These are phyloP conservation scores for Bicyclus anynana DNA, from an alignment of 1,140 invertebrate genomes.

Conservation along the genomic window DNA sequence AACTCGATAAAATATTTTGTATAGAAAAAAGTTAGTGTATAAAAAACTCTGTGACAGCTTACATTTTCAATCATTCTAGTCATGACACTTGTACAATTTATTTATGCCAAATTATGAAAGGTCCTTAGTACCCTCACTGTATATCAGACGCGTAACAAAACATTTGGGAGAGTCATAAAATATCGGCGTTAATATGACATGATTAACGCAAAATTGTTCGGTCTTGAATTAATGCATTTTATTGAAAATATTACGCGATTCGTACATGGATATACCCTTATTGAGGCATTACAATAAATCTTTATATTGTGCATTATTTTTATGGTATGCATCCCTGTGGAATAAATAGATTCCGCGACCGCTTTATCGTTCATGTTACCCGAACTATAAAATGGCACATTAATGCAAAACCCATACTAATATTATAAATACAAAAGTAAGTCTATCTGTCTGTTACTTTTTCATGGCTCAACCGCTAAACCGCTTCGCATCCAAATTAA, in stretches of 20 bases:
- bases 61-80: no score
- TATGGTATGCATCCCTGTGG: not conserved
- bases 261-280: constrained; percentile 30
- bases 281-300: constrained; percentile 26
- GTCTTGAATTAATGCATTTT: constrained; percentile 21
- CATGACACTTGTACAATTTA: no score
- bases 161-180: constrained; percentile 48
- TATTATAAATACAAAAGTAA: no score
- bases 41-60: no score
- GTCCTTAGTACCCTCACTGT: not conserved
- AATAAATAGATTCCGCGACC: not conserved
- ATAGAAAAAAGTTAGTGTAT: no score
- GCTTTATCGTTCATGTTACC: not conserved
- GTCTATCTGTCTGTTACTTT: no score
- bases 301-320: not conserved
- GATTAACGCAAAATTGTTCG: constrained; percentile 41
- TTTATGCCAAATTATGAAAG: no score
- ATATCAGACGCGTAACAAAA: constrained; percentile 13
- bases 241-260: constrained; percentile 34
- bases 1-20: no score
- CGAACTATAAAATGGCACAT: not conserved
- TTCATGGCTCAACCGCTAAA: no score
- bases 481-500: no score
- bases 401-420: no score
- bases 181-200: constrained; percentile 43